Evolutionary conservation across 2,113 vertebrate genomes (phyloP).

Genomic region (Anoura caudifer): DNA sequence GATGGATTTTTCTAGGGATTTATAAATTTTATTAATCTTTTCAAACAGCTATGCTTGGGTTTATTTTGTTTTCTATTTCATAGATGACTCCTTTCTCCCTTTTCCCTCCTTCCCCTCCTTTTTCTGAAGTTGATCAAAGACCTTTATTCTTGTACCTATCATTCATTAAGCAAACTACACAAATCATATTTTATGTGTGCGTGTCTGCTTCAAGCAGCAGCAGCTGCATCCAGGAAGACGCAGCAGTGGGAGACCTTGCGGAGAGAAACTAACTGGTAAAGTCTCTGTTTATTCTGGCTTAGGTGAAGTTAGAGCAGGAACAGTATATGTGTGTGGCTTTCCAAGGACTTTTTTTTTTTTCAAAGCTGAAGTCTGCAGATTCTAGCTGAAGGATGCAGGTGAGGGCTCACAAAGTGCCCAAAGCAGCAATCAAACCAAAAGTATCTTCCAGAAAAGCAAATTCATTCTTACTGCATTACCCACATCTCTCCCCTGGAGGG

Average conservation of each 20-base stretch:
- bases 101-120: too few species aligned
- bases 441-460: not conserved
- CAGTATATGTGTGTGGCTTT: not conserved
- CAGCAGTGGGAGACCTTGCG: conserved; percentile 27
- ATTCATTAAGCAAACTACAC: not conserved
- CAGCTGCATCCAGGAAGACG: conserved; percentile 38
- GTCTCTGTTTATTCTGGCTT: not conserved
- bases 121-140: not conserved
- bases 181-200: not conserved
- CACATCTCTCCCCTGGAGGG: too few species aligned
- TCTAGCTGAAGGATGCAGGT: not conserved
- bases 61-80: too few species aligned
- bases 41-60: too few species aligned
- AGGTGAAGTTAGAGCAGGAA: not conserved
- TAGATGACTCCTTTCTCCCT: too few species aligned
- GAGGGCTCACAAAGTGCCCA: not conserved
- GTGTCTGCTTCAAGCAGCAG: not conserved
- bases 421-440: conserved; percentile 77
- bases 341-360: not conserved
- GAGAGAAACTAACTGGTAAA: not conserved
- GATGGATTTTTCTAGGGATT: too few species aligned
- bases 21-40: too few species aligned
- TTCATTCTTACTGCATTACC: too few species aligned
- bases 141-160: conserved; percentile 48
- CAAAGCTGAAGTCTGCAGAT: not conserved